Base-by-base conservation (phyloP, 23 tunicate genomes). In the Aplidium turbinatum region DNA sequence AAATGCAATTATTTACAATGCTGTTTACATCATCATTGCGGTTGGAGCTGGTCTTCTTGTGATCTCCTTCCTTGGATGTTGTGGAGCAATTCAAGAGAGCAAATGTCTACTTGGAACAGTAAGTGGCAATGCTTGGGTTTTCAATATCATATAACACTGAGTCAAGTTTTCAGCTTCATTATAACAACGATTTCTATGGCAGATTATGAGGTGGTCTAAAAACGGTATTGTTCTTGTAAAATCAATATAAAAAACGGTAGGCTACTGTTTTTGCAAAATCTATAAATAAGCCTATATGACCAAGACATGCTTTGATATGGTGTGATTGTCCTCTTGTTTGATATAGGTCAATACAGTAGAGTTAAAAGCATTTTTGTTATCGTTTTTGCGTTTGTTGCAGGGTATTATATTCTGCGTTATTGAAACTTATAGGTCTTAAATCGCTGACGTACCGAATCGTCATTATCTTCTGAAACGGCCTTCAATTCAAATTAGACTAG, bases 61-160 rank as follows among this genome's bases (percentile, higher is more conserved):
- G 40, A 81, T 82, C 39, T 82, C 94, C 5, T 82, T 94, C 62
- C 61, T 94, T 48, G 90, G 99, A 63, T 87, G 89, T 33, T 87
- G 99, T 72, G 95, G 89, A 26, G 95, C 99, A 3, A 65, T 87
- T 63, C 78, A 94, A 67, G 90, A 90, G 55, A 90, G 78, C 72
- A 60, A 50, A 56, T 83, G 90, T 39, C 65, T 90, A 42, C 75
- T 90, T n/a, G 90, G 90, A 33, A 78, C 77, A 40, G 97, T 90
- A 31, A 82, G 89, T 70, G 5, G 22, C 48, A 42, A 45, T 13
- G 51, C 13, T 18, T 18, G 51, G 51, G 16, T 45, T 13, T 45
- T 11, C 51, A 11, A 45, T 45, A 13, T 45, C 51, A 45, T 11
- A 11, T 45, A 45, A 13, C 13, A 45, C 18, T 18, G 51, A 45